These are phyloP conservation scores for Athalia rosae DNA, from an alignment of 2,888 invertebrate genomes.

Conservation along the genomic window DNA sequence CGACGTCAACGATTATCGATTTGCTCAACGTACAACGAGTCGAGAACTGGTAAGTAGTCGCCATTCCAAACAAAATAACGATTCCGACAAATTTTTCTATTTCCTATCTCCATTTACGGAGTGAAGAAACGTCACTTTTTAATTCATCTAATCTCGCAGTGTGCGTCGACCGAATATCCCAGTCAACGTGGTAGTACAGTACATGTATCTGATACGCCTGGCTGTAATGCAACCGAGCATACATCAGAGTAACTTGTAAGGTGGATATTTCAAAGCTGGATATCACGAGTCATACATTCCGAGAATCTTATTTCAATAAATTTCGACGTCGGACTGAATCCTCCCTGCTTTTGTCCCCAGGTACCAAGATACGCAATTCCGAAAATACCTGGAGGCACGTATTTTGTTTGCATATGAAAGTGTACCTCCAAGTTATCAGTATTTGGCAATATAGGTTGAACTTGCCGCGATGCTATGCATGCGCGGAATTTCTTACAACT, in stretches of 20 bases:
- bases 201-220: neutral
- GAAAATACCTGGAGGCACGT: constrained; percentile 26
- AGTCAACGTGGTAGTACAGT: too few species aligned
- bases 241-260: constrained; percentile 1
- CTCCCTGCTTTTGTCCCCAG: neutral
- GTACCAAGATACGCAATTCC: constrained; percentile 1
- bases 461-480: neutral
- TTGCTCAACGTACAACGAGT: constrained; percentile 17
- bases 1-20: constrained; percentile 38
- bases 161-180: too few species aligned
- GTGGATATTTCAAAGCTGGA: neutral
- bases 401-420: constrained; percentile 1
- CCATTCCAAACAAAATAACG: neutral
- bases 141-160: too few species aligned
- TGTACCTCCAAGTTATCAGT: constrained; percentile 25
- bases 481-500: too few species aligned
- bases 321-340: neutral
- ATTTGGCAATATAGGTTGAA: constrained; percentile 24
- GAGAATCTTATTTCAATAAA: neutral
- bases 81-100: too few species aligned
- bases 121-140: too few species aligned
- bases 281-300: neutral
- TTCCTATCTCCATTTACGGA: too few species aligned
- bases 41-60: constrained; percentile 12
- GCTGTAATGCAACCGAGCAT: constrained; percentile 25